phyloP scores from a whole-genome alignment of 2,888 invertebrate genomes.

The Acleris laterana region DNA sequence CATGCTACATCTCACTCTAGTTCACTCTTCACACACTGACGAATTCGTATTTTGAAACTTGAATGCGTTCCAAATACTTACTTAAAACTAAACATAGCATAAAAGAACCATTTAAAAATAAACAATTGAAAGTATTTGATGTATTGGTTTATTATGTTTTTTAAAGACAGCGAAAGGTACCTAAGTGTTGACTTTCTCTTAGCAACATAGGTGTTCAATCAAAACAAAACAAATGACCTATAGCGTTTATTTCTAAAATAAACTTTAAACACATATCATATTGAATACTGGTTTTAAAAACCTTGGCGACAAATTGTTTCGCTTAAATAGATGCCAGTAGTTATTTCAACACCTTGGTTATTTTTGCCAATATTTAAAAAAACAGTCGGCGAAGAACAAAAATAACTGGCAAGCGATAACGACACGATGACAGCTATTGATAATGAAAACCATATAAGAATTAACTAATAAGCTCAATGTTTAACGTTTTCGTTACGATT shows the following conservation, averaged over 20 bases:
- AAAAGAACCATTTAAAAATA: conserved; percentile 2
- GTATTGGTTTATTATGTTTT: conserved; percentile 12
- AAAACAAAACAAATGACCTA: background rate
- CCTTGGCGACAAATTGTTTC: conserved; percentile 20
- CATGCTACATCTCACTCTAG: conserved; percentile 29
- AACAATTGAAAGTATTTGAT: conserved; percentile 3
- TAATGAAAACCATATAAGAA: background rate
- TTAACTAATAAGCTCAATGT: background rate
- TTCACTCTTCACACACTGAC: conserved; percentile 5
- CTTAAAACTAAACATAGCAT: conserved; percentile 10
- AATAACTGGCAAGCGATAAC: conserved; percentile 7
- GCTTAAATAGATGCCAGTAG: conserved; percentile 52
- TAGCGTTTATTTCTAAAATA: no score
- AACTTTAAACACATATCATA: no score
- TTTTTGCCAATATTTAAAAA: conserved; percentile 60
- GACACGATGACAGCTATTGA: conserved; percentile 12
- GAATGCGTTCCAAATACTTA: conserved; percentile 11
- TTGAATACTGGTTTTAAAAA: conserved; percentile 4
- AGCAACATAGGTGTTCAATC: conserved; percentile 5
- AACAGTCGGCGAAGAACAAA: conserved; percentile 49
- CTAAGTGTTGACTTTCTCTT: conserved; percentile 27
- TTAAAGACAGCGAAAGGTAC: conserved; percentile 29
- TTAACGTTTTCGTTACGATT: background rate
- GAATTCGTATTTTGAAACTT: conserved; percentile 36
- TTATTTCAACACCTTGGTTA: conserved; percentile 68